phyloP scores from a whole-genome alignment of 2,888 invertebrate species.

The Melanostoma scalare region DNA sequence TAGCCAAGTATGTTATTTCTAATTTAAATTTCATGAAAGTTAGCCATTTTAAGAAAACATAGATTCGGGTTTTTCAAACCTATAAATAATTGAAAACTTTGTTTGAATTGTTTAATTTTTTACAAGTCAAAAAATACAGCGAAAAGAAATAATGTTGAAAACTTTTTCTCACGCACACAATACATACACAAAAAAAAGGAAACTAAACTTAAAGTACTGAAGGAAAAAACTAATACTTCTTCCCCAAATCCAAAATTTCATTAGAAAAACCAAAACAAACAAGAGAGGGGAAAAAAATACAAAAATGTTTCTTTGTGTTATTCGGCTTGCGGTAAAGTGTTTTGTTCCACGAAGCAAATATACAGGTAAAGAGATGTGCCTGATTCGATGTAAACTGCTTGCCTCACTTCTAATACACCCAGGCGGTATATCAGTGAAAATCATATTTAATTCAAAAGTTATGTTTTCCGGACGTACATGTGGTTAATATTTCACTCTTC shows the following conservation, averaged over 20 bases:
- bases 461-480: conserved; percentile 57
- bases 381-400: conserved; percentile 52
- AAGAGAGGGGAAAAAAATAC: background rate
- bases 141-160: no score
- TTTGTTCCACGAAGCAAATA: conserved; percentile 63
- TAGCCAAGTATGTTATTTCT: no score
- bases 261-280: background rate
- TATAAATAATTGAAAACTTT: no score
- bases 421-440: conserved; percentile 45
- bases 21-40: no score
- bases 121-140: no score
- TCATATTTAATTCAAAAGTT: conserved; percentile 69
- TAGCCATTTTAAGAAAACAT: no score
- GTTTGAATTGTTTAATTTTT: no score
- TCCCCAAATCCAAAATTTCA: background rate
- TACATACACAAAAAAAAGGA: background rate
- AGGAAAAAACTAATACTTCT: background rate
- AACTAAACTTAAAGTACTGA: background rate
- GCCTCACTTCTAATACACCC: conserved; percentile 40
- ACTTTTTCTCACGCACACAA: no score
- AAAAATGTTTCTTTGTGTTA: conserved; percentile 41
- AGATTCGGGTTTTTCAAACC: no score
- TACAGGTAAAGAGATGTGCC: conserved; percentile 21
- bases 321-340: conserved; percentile 35
- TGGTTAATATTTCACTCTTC: conserved; percentile 56